Percentiles rank a stretch among this genome's conserved stretches.
Evolutionary conservation across 2,797 vertebrate species (phyloP).

Genomic region (Merluccius polli): DNA sequence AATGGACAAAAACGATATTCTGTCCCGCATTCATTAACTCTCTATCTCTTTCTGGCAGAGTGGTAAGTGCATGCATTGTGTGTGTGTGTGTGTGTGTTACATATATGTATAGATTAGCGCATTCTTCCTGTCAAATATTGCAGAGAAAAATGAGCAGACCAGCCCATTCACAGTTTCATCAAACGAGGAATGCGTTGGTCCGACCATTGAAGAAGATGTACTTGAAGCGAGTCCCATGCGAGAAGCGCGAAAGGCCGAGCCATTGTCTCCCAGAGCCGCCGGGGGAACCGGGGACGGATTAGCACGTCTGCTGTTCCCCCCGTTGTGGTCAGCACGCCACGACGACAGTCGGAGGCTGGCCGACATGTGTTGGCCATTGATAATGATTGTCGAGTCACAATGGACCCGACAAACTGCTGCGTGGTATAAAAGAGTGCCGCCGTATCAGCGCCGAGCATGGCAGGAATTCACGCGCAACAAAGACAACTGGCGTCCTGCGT

Average conservation of each 20-base stretch:
- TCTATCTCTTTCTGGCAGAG: background rate
- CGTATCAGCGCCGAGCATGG: constrained; percentile 65
- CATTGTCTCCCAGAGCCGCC: constrained; percentile 45
- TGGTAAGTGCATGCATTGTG: background rate
- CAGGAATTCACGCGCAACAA: constrained; percentile 60
- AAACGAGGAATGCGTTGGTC: constrained; percentile 36
- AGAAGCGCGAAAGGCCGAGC: constrained; percentile 56
- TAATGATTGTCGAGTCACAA: constrained; percentile 65
- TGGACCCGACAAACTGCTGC: constrained; percentile 48
- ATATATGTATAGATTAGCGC: constrained; percentile 5
- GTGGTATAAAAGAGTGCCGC: constrained; percentile 58
- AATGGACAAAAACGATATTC: background rate
- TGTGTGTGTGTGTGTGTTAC: constrained; percentile 2
- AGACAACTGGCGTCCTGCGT: constrained; percentile 51
- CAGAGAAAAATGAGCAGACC: constrained; percentile 28
- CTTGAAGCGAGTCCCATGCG: constrained; percentile 36
- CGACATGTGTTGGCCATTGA: constrained; percentile 68
- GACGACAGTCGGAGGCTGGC: constrained; percentile 55
- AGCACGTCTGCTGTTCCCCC: constrained; percentile 48
- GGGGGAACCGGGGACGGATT: constrained; percentile 39
- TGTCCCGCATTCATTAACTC: background rate
- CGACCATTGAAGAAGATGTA: constrained; percentile 50
- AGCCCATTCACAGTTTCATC: constrained; percentile 31
- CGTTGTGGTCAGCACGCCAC: constrained; percentile 65
- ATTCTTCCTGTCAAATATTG: constrained; percentile 14